Percentiles rank a stretch among this genome's conserved stretches.
phyloP scores from a whole-genome alignment of 2,113 vertebrate species.

The Takifugu flavidus region DNA sequence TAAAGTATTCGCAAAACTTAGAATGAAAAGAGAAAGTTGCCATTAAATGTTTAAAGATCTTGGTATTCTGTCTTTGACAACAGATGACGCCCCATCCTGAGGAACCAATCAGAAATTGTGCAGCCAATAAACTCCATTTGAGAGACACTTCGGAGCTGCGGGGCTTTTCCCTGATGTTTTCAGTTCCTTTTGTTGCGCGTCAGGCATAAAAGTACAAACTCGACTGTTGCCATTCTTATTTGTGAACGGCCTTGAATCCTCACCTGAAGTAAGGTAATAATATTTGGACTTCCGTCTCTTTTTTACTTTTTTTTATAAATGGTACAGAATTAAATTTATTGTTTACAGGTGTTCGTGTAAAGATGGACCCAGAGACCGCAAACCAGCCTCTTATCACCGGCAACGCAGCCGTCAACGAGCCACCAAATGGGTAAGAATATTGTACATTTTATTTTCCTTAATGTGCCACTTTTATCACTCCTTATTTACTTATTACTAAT shows the following conservation, averaged over 20 bases:
- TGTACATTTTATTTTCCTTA: too few species aligned
- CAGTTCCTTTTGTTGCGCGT: conserved; percentile 25
- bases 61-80: conserved; percentile 18
- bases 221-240: background rate
- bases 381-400: conserved; percentile 30
- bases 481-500: too few species aligned
- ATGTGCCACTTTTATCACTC: too few species aligned
- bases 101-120: conserved; percentile 46
- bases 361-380: conserved; percentile 40
- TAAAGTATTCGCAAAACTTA: too few species aligned
- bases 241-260: background rate
- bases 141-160: background rate
- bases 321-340: background rate
- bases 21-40: too few species aligned
- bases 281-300: background rate
- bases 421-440: conserved; percentile 20
- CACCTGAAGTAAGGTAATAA: conserved; percentile 31
- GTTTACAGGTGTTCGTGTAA: conserved; percentile 22
- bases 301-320: background rate
- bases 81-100: conserved; percentile 23
- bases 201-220: conserved; percentile 2
- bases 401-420: conserved; percentile 11
- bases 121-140: background rate
- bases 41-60: background rate
- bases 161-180: conserved; percentile 17